Base-by-base conservation (phyloP, 2,797 vertebrate genomes). In the Perodicticus potto region DNA sequence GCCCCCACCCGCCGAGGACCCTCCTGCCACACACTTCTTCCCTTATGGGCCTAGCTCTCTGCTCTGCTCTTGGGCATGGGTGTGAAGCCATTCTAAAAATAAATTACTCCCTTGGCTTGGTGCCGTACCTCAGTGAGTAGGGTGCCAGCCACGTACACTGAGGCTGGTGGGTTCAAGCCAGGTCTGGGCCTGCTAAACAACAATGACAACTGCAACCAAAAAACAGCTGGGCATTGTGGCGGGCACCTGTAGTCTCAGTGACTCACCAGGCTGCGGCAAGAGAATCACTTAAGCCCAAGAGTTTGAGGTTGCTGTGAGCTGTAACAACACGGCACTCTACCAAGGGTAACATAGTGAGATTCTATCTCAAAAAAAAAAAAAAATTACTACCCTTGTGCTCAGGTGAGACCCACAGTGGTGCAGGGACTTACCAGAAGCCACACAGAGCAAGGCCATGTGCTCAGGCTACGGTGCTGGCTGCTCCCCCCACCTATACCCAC, bases 1-100 rank as follows among this genome's bases (percentile, higher is more conserved):
- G 25, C 22, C 17, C 65, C 37, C 5, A 29, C 49, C 65, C 9
- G 2, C n/a, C 5, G 11, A 83, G 57, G 27, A 11, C 59, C 34
- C 32, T 57, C 37, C n/a, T 29, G 80, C 69, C 61, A 88, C 1
- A 88, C 1, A n/a, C 55, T 59, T 74, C 70, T 63, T 65, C 53
- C 77, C 67, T n/a, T 89, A 19, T 0, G 5, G 53, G 65, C 53
- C 65, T 57, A 85, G 40, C 17, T 88, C 43, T 34, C 72, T 13
- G 27, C 53, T 93, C 27, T 92, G 22, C 40, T 73, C n/a, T 57
- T 14, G 43, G 32, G 55, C 37, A n/a, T 69, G 76, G 49, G 6
- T 63, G 22, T 95, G 43, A 93, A 76, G 25, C 25, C 29, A 20
- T 77, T 19, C 76, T 90, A 67, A 87, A 96, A 95, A 88, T 23